Evolutionary conservation across 2,888 invertebrate genomes (phyloP), one percentile per base, ranked within the genome.

Genomic region (Drosophila emarginata): DNA sequence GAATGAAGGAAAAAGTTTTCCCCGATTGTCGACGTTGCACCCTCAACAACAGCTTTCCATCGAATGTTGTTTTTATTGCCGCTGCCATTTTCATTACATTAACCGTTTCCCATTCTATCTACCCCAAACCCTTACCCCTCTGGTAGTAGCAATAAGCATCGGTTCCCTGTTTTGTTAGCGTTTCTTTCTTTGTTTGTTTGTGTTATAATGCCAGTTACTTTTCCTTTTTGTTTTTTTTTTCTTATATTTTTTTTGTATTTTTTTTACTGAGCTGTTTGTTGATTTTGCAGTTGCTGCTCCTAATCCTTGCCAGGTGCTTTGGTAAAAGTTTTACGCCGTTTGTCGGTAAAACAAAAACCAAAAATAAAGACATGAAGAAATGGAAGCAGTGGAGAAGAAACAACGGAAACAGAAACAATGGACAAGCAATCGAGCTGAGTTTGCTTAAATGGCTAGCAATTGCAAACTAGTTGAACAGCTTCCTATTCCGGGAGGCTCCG

Each of bases 21-120:
- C 50, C 50, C 62, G 53, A 58, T 50, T 58, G 59, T 26, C 5
- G 14, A 5, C 11, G 53, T 9, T 21, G 15, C 23, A 2, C 54
- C 37, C 26, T 45, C 54, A n/a, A 37, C 32, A 9, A 40, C 7
- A 61, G 37, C 69, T 18, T 15, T 58, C 78, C 82, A 81, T 82
- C 67, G 66, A 77, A 74, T 71, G 73, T 69, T 71, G 80, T 74
- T 82, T 82, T 85, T 87, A 85, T 82, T 82, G 77, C 75, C 74
- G 74, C 62, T 74, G 74, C 86, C 79, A 66, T 88, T 82, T 86
- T 86, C 85, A 88, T 83, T 86, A 86, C 83, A 83, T 83, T 83
- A 83, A 88, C 76, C 77, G 76, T 66, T 83, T 74, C 81, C 79
- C 5, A 14, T 21, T 18, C 18, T n/a, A 18, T 7, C 12, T n/a